phyloP scores from a whole-genome alignment of 1,140 invertebrate species.

The Solenopsis fugax region DNA sequence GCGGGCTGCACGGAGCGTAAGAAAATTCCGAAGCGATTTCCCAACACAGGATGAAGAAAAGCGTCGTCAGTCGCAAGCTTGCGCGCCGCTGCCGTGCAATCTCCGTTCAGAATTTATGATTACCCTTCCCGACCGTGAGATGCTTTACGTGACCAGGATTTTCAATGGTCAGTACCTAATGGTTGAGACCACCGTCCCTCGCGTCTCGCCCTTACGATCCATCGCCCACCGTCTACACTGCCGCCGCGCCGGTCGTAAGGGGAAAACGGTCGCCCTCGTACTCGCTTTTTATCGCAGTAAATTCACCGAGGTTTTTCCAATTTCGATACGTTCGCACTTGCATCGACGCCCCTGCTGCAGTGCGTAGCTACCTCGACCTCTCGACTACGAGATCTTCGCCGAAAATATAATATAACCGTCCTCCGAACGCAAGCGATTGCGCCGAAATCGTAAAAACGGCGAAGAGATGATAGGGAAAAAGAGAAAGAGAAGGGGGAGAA shows the following conservation, averaged over 20 bases:
- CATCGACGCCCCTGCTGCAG: neutral
- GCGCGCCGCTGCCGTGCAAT: conserved; percentile 74
- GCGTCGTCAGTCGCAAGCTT: conserved; percentile 72
- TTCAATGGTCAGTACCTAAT: conserved; percentile 72
- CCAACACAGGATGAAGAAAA: conserved; percentile 70
- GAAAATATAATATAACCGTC: conserved; percentile 53
- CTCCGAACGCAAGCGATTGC: conserved; percentile 37
- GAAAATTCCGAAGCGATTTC: conserved; percentile 44
- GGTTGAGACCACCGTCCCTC: conserved; percentile 49
- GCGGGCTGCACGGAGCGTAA: neutral
- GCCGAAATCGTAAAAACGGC: conserved; percentile 56
- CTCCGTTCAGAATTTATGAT: conserved; percentile 81
- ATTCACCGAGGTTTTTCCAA: conserved; percentile 62
- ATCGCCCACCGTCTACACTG: neutral
- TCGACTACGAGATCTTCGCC: neutral
- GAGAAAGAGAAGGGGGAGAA: neutral
- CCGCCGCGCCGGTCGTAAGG: conserved; percentile 32
- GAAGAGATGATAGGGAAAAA: conserved; percentile 32
- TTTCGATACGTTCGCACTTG: conserved; percentile 54
- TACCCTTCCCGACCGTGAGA: conserved; percentile 76
- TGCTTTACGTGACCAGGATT: conserved; percentile 81
- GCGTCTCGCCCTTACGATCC: conserved; percentile 52
- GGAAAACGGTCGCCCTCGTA: conserved; percentile 34
- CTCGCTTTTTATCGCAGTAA: conserved; percentile 49
- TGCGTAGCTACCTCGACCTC: neutral